Evolutionary conservation across 2,888 invertebrate genomes (phyloP).

Genomic region (Cephonodes hylas): DNA sequence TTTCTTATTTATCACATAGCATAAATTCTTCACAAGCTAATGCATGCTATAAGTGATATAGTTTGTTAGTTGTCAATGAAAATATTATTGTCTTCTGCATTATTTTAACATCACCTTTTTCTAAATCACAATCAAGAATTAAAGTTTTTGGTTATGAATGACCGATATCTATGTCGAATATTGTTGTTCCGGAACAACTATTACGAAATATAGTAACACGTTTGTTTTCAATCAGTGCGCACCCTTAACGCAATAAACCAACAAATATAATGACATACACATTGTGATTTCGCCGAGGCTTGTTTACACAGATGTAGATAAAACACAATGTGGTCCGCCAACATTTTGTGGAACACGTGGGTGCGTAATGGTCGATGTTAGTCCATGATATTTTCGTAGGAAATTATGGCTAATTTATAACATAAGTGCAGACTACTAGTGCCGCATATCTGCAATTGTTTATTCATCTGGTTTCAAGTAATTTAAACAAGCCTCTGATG

Average conservation of each 20-base stretch:
- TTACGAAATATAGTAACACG: neutral
- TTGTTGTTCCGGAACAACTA: neutral
- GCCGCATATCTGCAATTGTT: neutral
- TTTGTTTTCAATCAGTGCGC: neutral
- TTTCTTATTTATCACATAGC: no score
- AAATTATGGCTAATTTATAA: conserved; percentile 35
- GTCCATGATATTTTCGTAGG: conserved; percentile 47
- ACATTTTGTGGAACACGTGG: conserved; percentile 46
- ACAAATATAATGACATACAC: conserved; percentile 14
- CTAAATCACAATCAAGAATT: no score
- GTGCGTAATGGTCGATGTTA: conserved; percentile 49
- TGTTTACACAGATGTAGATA: conserved; percentile 34
- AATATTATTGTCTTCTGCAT: no score
- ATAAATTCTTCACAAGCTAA: no score
- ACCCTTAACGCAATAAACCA: conserved; percentile 6
- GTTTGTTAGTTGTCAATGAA: no score
- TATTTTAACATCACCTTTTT: no score
- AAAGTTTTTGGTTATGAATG: neutral
- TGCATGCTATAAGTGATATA: no score
- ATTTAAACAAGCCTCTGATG: neutral
- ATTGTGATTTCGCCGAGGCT: conserved; percentile 15
- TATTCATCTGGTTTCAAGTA: neutral
- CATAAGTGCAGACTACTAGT: neutral
- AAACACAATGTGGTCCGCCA: conserved; percentile 33
- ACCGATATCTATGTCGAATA: neutral